Percentiles rank a stretch among this genome's conserved stretches.
Evolutionary conservation across 2,113 vertebrate genomes (phyloP).

Genomic region (Glaucidium brasilianum): DNA sequence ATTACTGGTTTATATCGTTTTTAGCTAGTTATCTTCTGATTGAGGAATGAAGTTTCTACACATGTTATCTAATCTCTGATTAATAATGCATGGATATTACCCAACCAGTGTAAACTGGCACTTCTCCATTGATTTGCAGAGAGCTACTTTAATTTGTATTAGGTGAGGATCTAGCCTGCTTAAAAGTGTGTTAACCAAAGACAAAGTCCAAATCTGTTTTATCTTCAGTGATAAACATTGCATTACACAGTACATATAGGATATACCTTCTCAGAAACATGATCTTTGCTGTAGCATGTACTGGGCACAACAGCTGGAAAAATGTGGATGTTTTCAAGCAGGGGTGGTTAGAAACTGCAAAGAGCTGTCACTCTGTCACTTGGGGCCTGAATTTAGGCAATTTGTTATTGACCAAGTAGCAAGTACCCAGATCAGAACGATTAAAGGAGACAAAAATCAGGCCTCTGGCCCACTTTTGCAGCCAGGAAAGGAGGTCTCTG

Average conservation of each 20-base stretch:
- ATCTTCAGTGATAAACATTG: background rate
- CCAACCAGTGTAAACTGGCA: constrained; percentile 13
- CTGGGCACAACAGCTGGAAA: background rate
- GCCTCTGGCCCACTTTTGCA: background rate
- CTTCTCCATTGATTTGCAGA: background rate
- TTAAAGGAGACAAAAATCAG: background rate
- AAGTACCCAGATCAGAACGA: background rate
- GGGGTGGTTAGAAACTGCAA: background rate
- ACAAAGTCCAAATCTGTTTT: background rate
- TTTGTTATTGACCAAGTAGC: background rate
- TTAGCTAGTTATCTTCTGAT: constrained; percentile 31
- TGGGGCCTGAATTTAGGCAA: background rate
- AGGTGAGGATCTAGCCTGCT: background rate
- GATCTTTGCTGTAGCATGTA: background rate
- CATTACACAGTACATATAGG: background rate
- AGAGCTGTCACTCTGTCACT: background rate
- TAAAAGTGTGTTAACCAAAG: background rate
- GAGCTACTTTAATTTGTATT: background rate
- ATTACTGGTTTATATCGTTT: constrained; percentile 17
- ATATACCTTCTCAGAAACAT: background rate
- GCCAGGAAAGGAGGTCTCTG: background rate
- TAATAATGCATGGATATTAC: constrained; percentile 20
- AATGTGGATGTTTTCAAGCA: background rate
- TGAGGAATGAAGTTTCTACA: background rate
- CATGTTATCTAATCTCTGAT: constrained; percentile 7